These are phyloP conservation scores for Orius insidiosus DNA, from an alignment of 1,140 invertebrate species.

Conservation along the genomic window DNA sequence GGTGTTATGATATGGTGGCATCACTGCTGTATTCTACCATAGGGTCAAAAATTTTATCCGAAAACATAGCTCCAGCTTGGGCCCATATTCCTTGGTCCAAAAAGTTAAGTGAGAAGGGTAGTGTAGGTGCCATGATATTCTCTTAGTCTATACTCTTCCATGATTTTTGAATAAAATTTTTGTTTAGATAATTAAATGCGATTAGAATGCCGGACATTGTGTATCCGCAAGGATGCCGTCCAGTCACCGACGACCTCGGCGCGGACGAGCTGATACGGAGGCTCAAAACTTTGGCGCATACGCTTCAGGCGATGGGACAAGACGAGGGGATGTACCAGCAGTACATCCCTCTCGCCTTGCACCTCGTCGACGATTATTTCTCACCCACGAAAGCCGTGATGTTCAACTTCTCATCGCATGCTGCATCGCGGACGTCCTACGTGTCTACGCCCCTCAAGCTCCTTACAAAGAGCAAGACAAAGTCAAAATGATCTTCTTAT, in stretches of 20 bases:
- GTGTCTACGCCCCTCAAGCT: slow-evolving; percentile 96
- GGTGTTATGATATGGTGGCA: too few species aligned
- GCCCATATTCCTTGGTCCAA: too few species aligned
- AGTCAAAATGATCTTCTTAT: slow-evolving; percentile 83
- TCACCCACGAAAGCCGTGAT: slow-evolving; percentile 78
- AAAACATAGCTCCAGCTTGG: too few species aligned
- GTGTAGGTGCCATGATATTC: too few species aligned
- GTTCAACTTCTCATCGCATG: slow-evolving; percentile 89
- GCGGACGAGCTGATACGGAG: slow-evolving; percentile 87
- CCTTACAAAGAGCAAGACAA: slow-evolving; percentile 91
- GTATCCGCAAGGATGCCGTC: slow-evolving; percentile 72
- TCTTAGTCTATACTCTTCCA: neutral
- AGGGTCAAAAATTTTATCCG: too few species aligned
- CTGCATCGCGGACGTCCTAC: slow-evolving; percentile 89
- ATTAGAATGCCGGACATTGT: slow-evolving; percentile 43
- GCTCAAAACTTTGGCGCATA: slow-evolving; percentile 83
- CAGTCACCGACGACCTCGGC: slow-evolving; percentile 79
- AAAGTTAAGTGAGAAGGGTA: too few species aligned
- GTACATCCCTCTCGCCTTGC: slow-evolving; percentile 82
- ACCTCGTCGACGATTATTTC: slow-evolving; percentile 85
- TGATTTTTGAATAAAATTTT: too few species aligned
- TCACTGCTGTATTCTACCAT: too few species aligned
- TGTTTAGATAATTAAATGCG: neutral
- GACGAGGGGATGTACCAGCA: slow-evolving; percentile 84
- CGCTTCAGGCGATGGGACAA: slow-evolving; percentile 90